Base-by-base conservation (phyloP, 1,140 invertebrate species). In the Saccostrea glomerata region DNA sequence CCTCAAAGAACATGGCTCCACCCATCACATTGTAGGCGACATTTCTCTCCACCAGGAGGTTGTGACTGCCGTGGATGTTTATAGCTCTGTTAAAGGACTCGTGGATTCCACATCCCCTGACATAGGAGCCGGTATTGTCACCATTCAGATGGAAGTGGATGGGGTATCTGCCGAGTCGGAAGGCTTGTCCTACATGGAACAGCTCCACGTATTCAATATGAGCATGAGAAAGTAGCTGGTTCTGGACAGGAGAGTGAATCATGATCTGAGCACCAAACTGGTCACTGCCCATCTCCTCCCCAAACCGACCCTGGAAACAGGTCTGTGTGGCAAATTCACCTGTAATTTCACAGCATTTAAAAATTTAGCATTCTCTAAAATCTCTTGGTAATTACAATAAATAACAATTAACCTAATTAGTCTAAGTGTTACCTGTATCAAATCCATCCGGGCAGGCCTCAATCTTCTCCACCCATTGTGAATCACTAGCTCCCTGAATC, bases 81-180 rank as follows among this genome's bases (percentile, higher is more conserved):
- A 95, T 90, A 3, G 94, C 95, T 30, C 95, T 89, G 90, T 95
- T 95, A 87, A 95, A 95, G 23, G 92, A 92, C 25, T 92, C 84
- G 87, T 94, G 94, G 63, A 95, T 94, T 23, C 89, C 82, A 86
- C 92, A 93, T n/a, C 94, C 92, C 77, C 87, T 91, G 15, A 95
- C 93, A 83, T 94, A 95, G 0, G 95, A 94, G 7, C 86, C 84
- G 9, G 88, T 89, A 92, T 94, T 93, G 82, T 94, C 88, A 1
- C 94, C 94, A 66, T 93, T 94, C 58, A 94, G 85, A 90, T 94
- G 94, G 83, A 95, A 94, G 89, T 95, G 94, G 54, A 95, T 92
- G 12, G 95, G 94, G 89, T 95, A 95, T 73, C 95, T 88, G 13
- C 94, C 95, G 3, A 94, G 91, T 56, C 94, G 88, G 90, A 95